Evolutionary conservation across 1,140 invertebrate species (phyloP).

Genomic region (Aphaenogaster ashmeadi): DNA sequence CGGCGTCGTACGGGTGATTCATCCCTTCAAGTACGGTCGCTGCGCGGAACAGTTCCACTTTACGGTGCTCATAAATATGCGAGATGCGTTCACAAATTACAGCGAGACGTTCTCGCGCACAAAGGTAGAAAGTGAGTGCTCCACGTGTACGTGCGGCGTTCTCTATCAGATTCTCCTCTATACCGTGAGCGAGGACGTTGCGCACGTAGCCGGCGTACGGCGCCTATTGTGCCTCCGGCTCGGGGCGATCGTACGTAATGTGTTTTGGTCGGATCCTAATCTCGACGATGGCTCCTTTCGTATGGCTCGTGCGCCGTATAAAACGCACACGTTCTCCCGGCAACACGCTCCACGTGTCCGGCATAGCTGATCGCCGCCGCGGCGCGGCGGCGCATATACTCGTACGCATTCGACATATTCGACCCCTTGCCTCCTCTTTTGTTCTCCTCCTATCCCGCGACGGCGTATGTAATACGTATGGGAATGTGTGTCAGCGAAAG

Average conservation of each 20-base stretch:
- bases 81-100: constrained; percentile 63
- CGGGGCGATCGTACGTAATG: constrained; percentile 52
- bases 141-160: constrained; percentile 34
- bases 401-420: constrained; percentile 46
- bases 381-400: constrained; percentile 12
- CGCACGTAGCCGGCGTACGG: constrained; percentile 31
- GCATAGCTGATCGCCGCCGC: constrained; percentile 51
- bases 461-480: background rate
- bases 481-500: constrained; percentile 58
- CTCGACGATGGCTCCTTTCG: constrained; percentile 57
- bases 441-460: constrained; percentile 11
- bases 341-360: constrained; percentile 63
- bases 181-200: constrained; percentile 45
- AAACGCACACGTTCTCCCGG: constrained; percentile 47
- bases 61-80: constrained; percentile 54
- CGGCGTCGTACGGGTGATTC: constrained; percentile 8
- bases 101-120: constrained; percentile 48
- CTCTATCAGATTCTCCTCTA: constrained; percentile 38
- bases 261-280: constrained; percentile 66
- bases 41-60: constrained; percentile 51
- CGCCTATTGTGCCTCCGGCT: constrained; percentile 53
- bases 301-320: constrained; percentile 58
- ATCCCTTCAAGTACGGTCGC: constrained; percentile 21
- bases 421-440: constrained; percentile 5
- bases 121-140: constrained; percentile 60